Base-by-base conservation (phyloP, 2,113 vertebrate species). In the Pluvialis apricaria region DNA sequence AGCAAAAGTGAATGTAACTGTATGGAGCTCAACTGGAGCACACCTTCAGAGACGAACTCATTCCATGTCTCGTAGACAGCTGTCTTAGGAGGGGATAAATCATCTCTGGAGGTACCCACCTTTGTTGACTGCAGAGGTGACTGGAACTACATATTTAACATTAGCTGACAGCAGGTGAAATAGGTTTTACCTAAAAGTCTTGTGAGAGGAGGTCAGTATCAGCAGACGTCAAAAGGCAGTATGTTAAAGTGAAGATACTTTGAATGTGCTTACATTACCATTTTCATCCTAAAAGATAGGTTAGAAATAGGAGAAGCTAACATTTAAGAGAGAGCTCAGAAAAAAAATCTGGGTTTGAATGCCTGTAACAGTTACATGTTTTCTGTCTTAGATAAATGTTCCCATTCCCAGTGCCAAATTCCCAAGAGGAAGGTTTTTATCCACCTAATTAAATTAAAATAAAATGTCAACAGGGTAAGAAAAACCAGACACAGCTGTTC, bases 361-460 rank as follows among this genome's bases (percentile, higher is more conserved):
- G n/a, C 86, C 60, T 69, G n/a, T 86, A 91, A 95, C 88, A 95
- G 89, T 93, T 94, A 47, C 31, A 38, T 88, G 55, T 97, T 93
- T 96, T 96, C 92, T 94, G 49, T 94, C 93, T 86, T 54, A 38
- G 38, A 32, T 92, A 82, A 89, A 91, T 90, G 84, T 79, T 88
- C 62, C 86, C 76, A 55, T 93, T 83, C 28, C 34, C 61, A 68
- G 40, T n/a, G 44, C 21, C 65, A 44, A 22, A 92, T 54, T 87
- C 70, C 18, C 52, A 26, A 86, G 71, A 84, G 51, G 54, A 92
- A 89, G 57, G 61, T 12, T 94, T 91, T 96, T 90, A 86, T 76
- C 71, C 51, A 51, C 25, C 44, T 47, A 80, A 79, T 94, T 90
- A 76, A 89, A 95, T 92, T 47, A 91, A 82, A 97, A 72, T 72